Base-by-base conservation (phyloP, 1,140 invertebrate species). In the Leptinotarsa undecemlineata region DNA sequence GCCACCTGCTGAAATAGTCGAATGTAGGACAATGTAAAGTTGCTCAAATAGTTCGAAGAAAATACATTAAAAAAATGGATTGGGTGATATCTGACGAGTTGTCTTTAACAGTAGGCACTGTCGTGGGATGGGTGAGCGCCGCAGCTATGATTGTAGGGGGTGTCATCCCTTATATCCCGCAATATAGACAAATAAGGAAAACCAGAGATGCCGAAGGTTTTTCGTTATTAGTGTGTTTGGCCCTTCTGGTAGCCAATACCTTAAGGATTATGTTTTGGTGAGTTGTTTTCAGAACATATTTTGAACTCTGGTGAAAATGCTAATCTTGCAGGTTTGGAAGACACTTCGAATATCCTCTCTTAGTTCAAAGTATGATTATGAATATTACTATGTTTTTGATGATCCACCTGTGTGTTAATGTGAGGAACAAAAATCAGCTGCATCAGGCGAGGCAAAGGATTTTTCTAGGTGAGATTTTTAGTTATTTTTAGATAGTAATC, bases 261-360 rank as follows among this genome's bases (percentile, higher is more conserved):
- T 88, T 99, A 63, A 91, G 98, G 80, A 99, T 99, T 84, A 88
- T 98, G 74, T 99, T 99, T 89, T 99, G 98, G 98, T 99, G 89
- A 90, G 91, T 79, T 79, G 71, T 11, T 72, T 42, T 68, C 23
- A 42, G n/a, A 20, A 57, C 48, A 47, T 33, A 17, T 42, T 26
- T 75, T 33, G 42, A 72, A 19, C 14, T 73, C 3, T 15, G 23
- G 0, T 62, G 19, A 15, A 68, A 48, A 19, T 60, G 47, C 11
- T 73, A 4, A n/a, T 61, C 68, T 66, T 26, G 60, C 86, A 99
- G 97, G 97, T 99, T 99, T 92, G 98, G 97, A 68, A 97, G 96
- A 87, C 92, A 91, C 77, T 99, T 96, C 90, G 97, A 99, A 87
- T 86, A 94, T 82, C 97, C 98, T 76, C 87, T 99, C 76, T 89